Evolutionary conservation across 2,888 invertebrate genomes (phyloP), one percentile per base, ranked within the genome.

Genomic region (Oligia latruncula): DNA sequence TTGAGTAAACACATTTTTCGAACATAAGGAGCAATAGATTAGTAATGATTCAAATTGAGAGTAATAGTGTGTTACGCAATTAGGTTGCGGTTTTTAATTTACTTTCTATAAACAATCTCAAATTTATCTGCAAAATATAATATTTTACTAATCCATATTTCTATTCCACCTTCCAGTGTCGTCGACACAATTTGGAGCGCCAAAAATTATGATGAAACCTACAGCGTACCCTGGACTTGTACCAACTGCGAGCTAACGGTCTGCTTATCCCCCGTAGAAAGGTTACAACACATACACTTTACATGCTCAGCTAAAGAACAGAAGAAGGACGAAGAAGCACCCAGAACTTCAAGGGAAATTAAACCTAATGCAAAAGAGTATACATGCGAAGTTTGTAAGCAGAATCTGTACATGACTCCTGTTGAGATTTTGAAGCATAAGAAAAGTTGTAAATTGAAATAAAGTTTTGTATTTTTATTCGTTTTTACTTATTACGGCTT

Each of bases 341-440:
- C 91, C 0, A 93, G 90, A 81, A 84, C 87, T 79, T 84, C 84
- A 87, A 93, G 90, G 88, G 92, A 95, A 90, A 95, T 91, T 85
- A 94, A 93, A 91, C 95, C 97, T 77, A 98, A 98, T 92, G 96
- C 97, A 0, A 97, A 97, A 92, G 95, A 97, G 67, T 99, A 97
- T 95, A 97, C 97, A 87, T 99, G 99, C 93, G 96, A 97, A 17
- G 97, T 94, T 88, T 99, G 99, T 94, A 95, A 97, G 4, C 96
- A 97, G 88, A 97, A 97, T 9, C 94, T 99, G 79, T 97, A 97
- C 90, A 95, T 99, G 86, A 98, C 98, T 20, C 98, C 98, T 8
- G 98, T 98, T 43, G 99, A 99, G 93, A 98, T 99, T 93, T 97
- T 99, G 84, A 98, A 97, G 90, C 99, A 99, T 95, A 98, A 98